phyloP scores from a whole-genome alignment of 2,113 vertebrate species.

The Myrmecophaga tridactyla region DNA sequence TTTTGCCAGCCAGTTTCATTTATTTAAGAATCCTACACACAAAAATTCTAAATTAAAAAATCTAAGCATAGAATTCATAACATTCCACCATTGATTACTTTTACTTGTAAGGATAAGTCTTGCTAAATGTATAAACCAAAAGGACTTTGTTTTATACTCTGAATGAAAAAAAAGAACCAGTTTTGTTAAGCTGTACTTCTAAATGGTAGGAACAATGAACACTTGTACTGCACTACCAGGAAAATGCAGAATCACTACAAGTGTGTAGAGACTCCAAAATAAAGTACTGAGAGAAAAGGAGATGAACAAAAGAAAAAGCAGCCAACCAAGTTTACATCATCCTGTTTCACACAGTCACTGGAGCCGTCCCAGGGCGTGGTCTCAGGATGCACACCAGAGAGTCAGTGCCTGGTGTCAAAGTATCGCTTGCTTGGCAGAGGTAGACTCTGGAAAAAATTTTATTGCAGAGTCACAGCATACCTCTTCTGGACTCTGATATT shows the following conservation, averaged over 20 bases:
- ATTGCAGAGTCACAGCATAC: rapidly evolving
- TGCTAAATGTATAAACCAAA: neutral
- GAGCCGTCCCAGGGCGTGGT: rapidly evolving
- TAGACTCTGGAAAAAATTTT: neutral
- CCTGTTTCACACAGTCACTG: rapidly evolving
- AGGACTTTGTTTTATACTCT: no score
- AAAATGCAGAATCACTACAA: rapidly evolving
- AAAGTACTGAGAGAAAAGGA: neutral
- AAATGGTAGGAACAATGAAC: neutral
- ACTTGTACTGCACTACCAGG: rapidly evolving
- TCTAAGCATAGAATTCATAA: neutral
- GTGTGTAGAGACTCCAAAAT: rapidly evolving
- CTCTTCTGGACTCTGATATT: neutral
- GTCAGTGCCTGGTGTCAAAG: rapidly evolving
- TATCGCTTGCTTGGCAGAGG: neutral
- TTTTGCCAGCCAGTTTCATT: neutral
- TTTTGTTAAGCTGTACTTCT: neutral
- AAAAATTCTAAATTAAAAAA: neutral
- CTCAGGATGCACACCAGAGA: neutral
- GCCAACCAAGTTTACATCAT: neutral
- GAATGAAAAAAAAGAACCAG: no score
- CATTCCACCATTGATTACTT: neutral
- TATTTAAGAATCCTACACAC: neutral
- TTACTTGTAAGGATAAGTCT: neutral
- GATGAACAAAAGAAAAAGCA: neutral